phyloP scores from a whole-genome alignment of 37 sponge, comb jelly and placozoan genomes.

The Halichondria panicea region DNA sequence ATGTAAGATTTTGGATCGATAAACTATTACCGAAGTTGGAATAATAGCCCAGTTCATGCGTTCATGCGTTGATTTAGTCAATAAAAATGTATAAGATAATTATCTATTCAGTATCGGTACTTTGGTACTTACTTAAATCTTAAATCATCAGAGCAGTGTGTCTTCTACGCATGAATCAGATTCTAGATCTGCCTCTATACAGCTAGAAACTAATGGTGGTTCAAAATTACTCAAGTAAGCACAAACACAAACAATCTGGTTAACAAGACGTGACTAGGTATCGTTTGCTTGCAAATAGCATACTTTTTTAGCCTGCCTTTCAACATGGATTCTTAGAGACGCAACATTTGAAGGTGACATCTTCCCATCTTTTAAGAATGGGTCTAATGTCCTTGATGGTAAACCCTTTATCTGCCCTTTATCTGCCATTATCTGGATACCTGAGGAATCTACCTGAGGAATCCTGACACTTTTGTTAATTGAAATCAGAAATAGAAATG shows the following conservation, averaged over 20 bases:
- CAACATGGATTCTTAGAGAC: constrained; percentile 58
- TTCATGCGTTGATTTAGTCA: constrained; percentile 36
- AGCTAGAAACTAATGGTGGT: too few species aligned
- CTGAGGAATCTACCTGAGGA: constrained; percentile 32
- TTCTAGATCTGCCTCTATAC: too few species aligned
- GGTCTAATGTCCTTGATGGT: constrained; percentile 60
- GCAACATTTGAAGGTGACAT: constrained; percentile 30
- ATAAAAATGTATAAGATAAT: constrained; percentile 22
- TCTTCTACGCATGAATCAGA: too few species aligned
- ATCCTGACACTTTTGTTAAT: constrained; percentile 14
- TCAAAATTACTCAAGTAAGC: too few species aligned
- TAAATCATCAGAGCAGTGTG: too few species aligned
- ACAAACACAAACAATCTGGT: too few species aligned
- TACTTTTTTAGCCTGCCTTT: constrained; percentile 49
- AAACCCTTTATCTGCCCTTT: constrained; percentile 65
- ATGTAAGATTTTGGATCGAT: constrained; percentile 23
- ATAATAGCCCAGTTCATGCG: constrained; percentile 28
- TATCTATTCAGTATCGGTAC: too few species aligned
- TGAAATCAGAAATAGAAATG: constrained; percentile 30
- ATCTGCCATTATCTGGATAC: constrained; percentile 63
- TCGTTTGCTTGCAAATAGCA: constrained; percentile 24
- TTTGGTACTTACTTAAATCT: too few species aligned
- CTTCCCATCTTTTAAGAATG: constrained; percentile 42
- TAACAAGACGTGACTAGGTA: too few species aligned
- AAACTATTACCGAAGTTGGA: constrained; percentile 21